Evolutionary conservation across 2,888 invertebrate species (phyloP), one percentile per base, ranked within the genome.

Genomic region (Torymus auratus): DNA sequence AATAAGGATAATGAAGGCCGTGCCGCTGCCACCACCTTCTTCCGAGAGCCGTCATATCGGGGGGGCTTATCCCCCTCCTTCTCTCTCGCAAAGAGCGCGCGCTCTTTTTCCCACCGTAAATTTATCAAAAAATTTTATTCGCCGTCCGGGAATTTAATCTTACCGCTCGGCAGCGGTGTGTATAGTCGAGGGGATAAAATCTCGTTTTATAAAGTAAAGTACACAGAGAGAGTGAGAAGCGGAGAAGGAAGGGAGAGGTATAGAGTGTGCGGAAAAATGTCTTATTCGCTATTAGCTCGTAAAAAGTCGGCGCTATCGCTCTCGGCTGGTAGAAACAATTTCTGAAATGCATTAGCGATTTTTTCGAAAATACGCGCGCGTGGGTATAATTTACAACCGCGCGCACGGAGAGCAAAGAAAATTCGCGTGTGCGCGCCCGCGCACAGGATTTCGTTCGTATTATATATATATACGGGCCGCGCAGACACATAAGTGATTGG

Each of bases 61-160:
- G 52, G 69, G 62, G 72, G 75, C 67, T 80, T 73, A 77, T 81
- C 64, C 69, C 28, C 28, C 28, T 7, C 3, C 28, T 28, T 28
- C 7, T 4, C 28, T 28, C 3, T 28, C 28, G 28, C 7, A 28
- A 4, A 28, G 28, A 28, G 3, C 3, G 28, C 3, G 28, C 7
- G 28, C 28, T 28, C 17, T 77, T 81, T 73, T 77, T 73, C 71
- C 76, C 71, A 23, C 71, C 52, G 64, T 72, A 68, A 72, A 76
- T 77, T 77, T 81, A 77, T 74, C 65, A 55, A 64, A 62, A 72
- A 61, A 73, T 28, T 58, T 0, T 15, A 10, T n/a, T 76, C 62
- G 65, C 65, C 56, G 68, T 55, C 56, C 73, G 50, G 61, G 72
- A 79, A 73, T 79, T 79, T 73, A 79, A 79, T 79, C 73, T 71